Evolutionary conservation across 2,888 invertebrate species (phyloP).

Genomic region (Ethmia dodecea): DNA sequence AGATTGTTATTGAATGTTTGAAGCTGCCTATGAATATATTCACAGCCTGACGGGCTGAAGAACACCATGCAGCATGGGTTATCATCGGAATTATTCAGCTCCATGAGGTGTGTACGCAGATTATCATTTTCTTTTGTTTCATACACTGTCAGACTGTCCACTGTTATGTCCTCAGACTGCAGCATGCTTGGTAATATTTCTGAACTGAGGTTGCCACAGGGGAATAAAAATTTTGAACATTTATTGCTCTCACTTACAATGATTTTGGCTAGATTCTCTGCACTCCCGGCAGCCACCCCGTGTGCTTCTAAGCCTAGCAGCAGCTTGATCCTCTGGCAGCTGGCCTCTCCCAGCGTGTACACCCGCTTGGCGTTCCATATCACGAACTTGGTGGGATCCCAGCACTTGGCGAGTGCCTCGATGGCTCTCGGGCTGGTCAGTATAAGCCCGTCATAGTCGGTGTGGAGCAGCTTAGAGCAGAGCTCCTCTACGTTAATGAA

Average conservation of each 20-base stretch:
- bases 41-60: conserved; percentile 67
- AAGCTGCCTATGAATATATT: conserved; percentile 58
- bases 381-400: conserved; percentile 54
- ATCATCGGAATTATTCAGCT: conserved; percentile 31
- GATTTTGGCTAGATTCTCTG: conserved; percentile 48
- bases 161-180: conserved; percentile 29
- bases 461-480: conserved; percentile 31
- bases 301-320: conserved; percentile 50
- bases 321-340: conserved; percentile 40
- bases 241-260: conserved; percentile 41
- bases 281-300: conserved; percentile 49
- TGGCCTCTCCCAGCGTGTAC: conserved; percentile 57
- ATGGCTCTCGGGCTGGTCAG: conserved; percentile 60
- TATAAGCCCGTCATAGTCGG: conserved; percentile 46
- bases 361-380: conserved; percentile 48
- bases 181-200: conserved; percentile 48
- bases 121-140: conserved; percentile 61
- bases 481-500: conserved; percentile 35
- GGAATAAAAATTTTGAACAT: conserved; percentile 50
- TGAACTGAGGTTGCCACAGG: conserved; percentile 58
- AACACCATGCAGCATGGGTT: conserved; percentile 55
- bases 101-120: conserved; percentile 42
- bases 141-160: conserved; percentile 57
- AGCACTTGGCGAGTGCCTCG: conserved; percentile 53
- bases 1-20: conserved; percentile 58